Evolutionary conservation across 2,888 invertebrate species (phyloP).

Genomic region (Atethmia centrago): DNA sequence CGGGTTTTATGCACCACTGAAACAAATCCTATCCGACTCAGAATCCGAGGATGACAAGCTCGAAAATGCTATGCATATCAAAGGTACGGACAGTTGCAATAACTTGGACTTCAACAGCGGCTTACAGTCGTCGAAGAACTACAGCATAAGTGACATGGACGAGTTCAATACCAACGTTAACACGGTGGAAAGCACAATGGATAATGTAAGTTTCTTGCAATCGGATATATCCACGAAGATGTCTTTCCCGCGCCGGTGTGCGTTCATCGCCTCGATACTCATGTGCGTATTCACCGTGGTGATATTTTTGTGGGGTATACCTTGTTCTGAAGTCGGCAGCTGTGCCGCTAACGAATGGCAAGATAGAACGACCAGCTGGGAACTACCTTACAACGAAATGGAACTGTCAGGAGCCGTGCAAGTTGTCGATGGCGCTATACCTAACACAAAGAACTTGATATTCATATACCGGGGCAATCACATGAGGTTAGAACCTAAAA

Average conservation of each 20-base stretch:
- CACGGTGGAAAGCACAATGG: conserved; percentile 87
- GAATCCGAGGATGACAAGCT: conserved; percentile 93
- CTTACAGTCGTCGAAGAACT: conserved; percentile 85
- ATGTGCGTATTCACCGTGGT: conserved; percentile 93
- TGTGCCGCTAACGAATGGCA: conserved; percentile 90
- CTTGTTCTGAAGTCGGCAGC: conserved; percentile 93
- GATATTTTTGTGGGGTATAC: conserved; percentile 94
- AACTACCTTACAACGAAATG: conserved; percentile 92
- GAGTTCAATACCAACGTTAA: conserved; percentile 87
- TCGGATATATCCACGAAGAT: conserved; percentile 90
- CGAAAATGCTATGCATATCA: conserved; percentile 80
- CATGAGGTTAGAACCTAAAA: conserved; percentile 88
- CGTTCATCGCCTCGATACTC: conserved; percentile 93
- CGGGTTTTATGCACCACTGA: conserved; percentile 93
- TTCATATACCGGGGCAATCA: conserved; percentile 93
- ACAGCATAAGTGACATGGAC: conserved; percentile 87
- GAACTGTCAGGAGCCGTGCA: conserved; percentile 93
- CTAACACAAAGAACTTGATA: conserved; percentile 93
- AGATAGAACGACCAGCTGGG: conserved; percentile 92
- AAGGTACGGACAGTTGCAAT: conserved; percentile 82
- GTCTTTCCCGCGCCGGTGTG: conserved; percentile 92
- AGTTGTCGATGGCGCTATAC: conserved; percentile 92
- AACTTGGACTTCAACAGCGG: conserved; percentile 87
- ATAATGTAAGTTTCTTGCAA: conserved; percentile 87
- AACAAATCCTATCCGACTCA: conserved; percentile 94